Base-by-base conservation (phyloP, 2,113 vertebrate genomes). In the Cacatua alba region DNA sequence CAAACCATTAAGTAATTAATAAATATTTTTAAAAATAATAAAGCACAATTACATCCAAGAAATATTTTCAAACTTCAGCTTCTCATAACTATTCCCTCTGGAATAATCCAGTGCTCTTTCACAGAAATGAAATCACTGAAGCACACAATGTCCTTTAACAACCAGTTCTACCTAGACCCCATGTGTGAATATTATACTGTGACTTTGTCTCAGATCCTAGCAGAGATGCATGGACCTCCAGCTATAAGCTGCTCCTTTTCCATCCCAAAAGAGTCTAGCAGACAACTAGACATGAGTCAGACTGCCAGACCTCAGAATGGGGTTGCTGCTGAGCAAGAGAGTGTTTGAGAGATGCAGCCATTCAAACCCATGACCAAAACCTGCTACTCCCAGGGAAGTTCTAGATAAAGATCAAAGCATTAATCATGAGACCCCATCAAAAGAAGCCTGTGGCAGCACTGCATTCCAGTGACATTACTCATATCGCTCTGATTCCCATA, bases 361-460 rank as follows among this genome's bases (percentile, higher is more conserved):
- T 24, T 37, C 62, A 78, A 75, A 8, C 49, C n/a, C 80, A 72
- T 84, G 76, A 91, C 72, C 91, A 95, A 81, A 91, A 68, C 14
- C 26, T 52, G 43, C 29, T 60, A 78, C 11, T 96, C 62, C 39
- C 51, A 75, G 15, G 23, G 39, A 82, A 78, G 65, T 49, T 79
- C 65, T 52, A 90, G 68, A 76, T 52, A 91, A 68, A 88, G 86
- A 96, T 91, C 77, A 89, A 96, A 86, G 65, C 3, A 52, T 41
- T 63, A 87, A 82, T 88, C 81, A 87, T 43, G 28, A 85, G 91
- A 90, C 37, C 18, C 6, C 57, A 69, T 49, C 26, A 76, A 82
- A 92, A 82, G 24, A 81, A 72, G 51, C 17, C n/a, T 57, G n/a
- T 55, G 83, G 60, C 35, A 85, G 24, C 25, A 24, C 26, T 49